Base-by-base conservation (phyloP, 2,113 vertebrate species). In the Corythornis vintsioides region DNA sequence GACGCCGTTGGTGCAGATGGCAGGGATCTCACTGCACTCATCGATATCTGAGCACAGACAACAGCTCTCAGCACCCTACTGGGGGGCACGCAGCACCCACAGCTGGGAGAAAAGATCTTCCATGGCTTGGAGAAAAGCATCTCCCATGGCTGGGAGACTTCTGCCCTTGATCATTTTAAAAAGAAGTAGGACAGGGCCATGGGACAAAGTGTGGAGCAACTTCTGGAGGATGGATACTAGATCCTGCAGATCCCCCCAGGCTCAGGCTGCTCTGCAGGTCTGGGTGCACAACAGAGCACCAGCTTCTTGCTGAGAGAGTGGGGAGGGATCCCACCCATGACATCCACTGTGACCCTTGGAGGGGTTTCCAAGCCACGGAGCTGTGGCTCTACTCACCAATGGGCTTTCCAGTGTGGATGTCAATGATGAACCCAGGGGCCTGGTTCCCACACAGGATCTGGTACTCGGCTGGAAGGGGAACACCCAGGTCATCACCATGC, bases 381-480 rank as follows among this genome's bases (percentile, higher is more conserved):
- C 38, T 38, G 38, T 38, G 61, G 5, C 3, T 14, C 31, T 3
- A 91, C 98, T 98, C 96, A 99, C 99, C 99, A 0, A 98, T 97
- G 2, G 98, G 98, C 38, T 98, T 99, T 57, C 98, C 98, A 0
- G 99, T 99, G 94, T 98, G 98, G 94, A 99, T 98, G 93, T 99
- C 98, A 4, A 98, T 98, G 95, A 99, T 98, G 43, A 99, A 99
- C 12, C 99, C 98, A 0, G 99, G 99, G 4, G 98, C 97, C 90
- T 98, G 98, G 97, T 98, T 99, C 65, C 99, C 99, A 61, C 99
- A 99, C 38, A 99, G 98, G 65, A 98, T 88, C 96, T 98, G 98
- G 94, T 99, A 99, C 91, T 98, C 98, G 4, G 97, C 99, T 99
- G 96, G 15, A 89, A 76, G 33, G 22, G 64, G 72, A 94, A 71